These are phyloP conservation scores for Halyomorpha halys DNA, from an alignment of 1,140 invertebrate genomes.

Conservation along the genomic window DNA sequence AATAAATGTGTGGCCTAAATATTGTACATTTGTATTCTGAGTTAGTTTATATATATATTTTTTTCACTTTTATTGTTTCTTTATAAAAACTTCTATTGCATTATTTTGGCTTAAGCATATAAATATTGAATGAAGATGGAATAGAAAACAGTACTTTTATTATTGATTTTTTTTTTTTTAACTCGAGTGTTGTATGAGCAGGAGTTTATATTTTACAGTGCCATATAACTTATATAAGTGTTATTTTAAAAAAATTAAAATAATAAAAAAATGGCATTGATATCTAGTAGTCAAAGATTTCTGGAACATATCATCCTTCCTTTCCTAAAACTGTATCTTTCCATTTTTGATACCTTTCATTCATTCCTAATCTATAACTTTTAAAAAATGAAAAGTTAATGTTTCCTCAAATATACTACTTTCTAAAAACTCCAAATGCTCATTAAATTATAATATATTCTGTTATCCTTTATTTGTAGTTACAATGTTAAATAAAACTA, in stretches of 20 bases:
- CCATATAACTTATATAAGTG: slow-evolving; percentile 6
- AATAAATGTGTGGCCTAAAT: slow-evolving; percentile 20
- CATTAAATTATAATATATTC: slow-evolving; percentile 23
- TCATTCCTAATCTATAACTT: slow-evolving; percentile 11
- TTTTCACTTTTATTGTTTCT: no score
- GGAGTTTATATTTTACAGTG: slow-evolving; percentile 6
- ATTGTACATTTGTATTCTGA: slow-evolving; percentile 11
- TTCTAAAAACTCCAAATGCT: slow-evolving; percentile 19
- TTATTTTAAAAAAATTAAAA: neutral
- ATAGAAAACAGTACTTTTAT: neutral
- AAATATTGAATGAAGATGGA: neutral
- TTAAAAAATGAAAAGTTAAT: slow-evolving; percentile 3
- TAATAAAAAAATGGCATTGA: neutral
- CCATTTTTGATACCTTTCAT: slow-evolving; percentile 19
- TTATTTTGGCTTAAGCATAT: neutral
- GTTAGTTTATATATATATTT: no score
- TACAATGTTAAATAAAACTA: neutral
- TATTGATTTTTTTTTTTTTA: no score
- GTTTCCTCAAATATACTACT: neutral
- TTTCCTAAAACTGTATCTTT: slow-evolving; percentile 5
- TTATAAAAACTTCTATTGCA: neutral
- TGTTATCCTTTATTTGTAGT: slow-evolving; percentile 20
- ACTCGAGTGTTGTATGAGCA: neutral
- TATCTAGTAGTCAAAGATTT: slow-evolving; percentile 5
- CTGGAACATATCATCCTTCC: slow-evolving; percentile 7